phyloP scores from a whole-genome alignment of 2,113 vertebrate species.

The Pomatostomus ruficeps region DNA sequence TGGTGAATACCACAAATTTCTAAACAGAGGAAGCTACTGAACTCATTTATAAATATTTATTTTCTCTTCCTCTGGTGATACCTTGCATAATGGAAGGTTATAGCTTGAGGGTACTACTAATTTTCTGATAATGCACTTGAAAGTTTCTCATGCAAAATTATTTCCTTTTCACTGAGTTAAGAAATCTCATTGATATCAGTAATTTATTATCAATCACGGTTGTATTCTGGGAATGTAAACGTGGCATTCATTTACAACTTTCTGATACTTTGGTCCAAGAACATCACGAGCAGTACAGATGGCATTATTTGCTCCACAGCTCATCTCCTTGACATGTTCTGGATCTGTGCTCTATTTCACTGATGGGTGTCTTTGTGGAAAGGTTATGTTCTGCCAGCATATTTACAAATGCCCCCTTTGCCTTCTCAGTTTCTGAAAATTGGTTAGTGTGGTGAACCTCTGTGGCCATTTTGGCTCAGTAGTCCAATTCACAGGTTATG shows the following conservation, averaged over 20 bases:
- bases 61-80: not conserved
- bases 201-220: not conserved
- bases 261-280: slow-evolving; percentile 7
- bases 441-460: not conserved
- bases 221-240: not conserved
- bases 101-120: not conserved
- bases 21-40: not conserved
- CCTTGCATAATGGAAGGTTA: not conserved
- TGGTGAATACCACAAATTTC: not conserved
- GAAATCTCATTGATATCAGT: not conserved
- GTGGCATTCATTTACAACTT: slow-evolving; percentile 19
- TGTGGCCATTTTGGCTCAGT: not conserved
- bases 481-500: not conserved
- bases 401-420: not conserved
- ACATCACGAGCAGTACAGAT: slow-evolving; percentile 26
- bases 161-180: not conserved
- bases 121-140: not conserved
- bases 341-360: slow-evolving; percentile 33
- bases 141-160: not conserved
- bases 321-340: slow-evolving; percentile 31
- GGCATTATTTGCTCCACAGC: slow-evolving; percentile 40
- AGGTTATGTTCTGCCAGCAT: slow-evolving; percentile 21
- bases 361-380: slow-evolving; percentile 24
- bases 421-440: not conserved
- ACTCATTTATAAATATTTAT: not conserved